These are phyloP conservation scores for Archaeoteleia sp. DNA, from an alignment of 2,888 invertebrate species.

Conservation along the genomic window DNA sequence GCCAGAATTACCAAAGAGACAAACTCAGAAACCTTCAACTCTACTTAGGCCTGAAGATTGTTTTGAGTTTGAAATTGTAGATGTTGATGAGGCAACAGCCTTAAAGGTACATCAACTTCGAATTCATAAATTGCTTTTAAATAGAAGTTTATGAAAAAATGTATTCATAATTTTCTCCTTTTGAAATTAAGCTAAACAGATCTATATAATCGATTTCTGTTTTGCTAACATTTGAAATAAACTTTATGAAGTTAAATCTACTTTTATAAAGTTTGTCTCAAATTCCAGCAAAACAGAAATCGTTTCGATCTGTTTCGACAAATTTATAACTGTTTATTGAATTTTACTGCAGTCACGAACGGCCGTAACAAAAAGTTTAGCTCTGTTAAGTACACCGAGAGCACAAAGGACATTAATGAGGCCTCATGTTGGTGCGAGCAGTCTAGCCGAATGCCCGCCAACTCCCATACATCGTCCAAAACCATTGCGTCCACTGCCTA, in stretches of 20 bases:
- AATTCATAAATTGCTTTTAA: too few relatives aligned
- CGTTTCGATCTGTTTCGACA: not conserved
- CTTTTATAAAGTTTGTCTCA: too few relatives aligned
- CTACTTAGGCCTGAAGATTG: conserved; percentile 83
- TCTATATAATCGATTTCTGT: too few relatives aligned
- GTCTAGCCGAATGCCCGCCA: conserved; percentile 85
- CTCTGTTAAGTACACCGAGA: conserved; percentile 77
- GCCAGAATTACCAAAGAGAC: conserved; percentile 82
- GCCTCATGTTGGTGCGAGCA: conserved; percentile 62
- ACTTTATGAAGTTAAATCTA: too few relatives aligned
- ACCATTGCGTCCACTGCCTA: conserved; percentile 78
- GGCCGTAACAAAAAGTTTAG: conserved; percentile 71
- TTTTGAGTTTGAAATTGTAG: conserved; percentile 89
- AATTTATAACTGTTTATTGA: conserved; percentile 9
- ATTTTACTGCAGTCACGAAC: conserved; percentile 63
- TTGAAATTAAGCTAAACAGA: too few relatives aligned
- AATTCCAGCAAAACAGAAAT: too few relatives aligned
- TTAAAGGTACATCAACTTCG: too few relatives aligned
- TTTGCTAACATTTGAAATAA: too few relatives aligned
- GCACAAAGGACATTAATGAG: conserved; percentile 67
- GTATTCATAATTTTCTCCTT: too few relatives aligned
- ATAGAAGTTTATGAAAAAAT: too few relatives aligned
- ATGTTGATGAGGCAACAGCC: conserved; percentile 82
- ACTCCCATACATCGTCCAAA: conserved; percentile 91
- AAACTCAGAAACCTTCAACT: conserved; percentile 80